Percentiles rank a stretch among this genome's conserved stretches.
Evolutionary conservation across 92 coral and sea anemone genomes (phyloP).

Genomic region (Porites evermanni): DNA sequence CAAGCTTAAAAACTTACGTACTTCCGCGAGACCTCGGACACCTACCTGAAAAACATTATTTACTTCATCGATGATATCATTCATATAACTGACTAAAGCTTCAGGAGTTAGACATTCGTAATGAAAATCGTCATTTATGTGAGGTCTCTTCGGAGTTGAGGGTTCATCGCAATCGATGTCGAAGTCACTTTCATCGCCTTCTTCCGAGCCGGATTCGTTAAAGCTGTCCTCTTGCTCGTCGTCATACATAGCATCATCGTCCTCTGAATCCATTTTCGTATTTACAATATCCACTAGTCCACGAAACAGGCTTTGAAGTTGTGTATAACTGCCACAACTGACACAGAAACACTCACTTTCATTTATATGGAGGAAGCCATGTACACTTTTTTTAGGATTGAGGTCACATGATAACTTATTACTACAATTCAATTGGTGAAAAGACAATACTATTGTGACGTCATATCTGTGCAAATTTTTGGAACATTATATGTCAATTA

Average conservation of each 20-base stretch:
- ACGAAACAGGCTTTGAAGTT: neutral
- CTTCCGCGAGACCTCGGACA: constrained; percentile 1
- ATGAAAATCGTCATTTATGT: constrained; percentile 94
- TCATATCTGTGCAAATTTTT: neutral
- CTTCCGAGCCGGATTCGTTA: constrained; percentile 82
- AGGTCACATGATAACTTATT: constrained; percentile 77
- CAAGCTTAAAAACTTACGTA: constrained; percentile 1
- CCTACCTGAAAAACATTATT: constrained; percentile 97
- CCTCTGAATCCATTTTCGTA: constrained; percentile 91
- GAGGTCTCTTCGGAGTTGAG: constrained; percentile 88
- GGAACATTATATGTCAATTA: too few species aligned
- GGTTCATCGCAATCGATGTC: constrained; percentile 96
- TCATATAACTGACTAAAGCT: constrained; percentile 96
- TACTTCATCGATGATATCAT: constrained; percentile 96
- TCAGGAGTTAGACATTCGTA: constrained; percentile 98
- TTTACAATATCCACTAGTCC: constrained; percentile 13
- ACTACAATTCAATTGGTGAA: constrained; percentile 67
- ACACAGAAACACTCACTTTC: constrained; percentile 51
- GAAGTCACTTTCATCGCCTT: constrained; percentile 91
- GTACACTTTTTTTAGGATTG: constrained; percentile 56
- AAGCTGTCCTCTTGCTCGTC: constrained; percentile 83
- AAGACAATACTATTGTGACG: constrained; percentile 52
- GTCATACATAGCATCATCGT: constrained; percentile 89
- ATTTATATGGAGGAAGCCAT: constrained; percentile 81
- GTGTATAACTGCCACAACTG: constrained; percentile 22